Base-by-base conservation (phyloP, 1,140 invertebrate species). In the Drosophila takahashii region DNA sequence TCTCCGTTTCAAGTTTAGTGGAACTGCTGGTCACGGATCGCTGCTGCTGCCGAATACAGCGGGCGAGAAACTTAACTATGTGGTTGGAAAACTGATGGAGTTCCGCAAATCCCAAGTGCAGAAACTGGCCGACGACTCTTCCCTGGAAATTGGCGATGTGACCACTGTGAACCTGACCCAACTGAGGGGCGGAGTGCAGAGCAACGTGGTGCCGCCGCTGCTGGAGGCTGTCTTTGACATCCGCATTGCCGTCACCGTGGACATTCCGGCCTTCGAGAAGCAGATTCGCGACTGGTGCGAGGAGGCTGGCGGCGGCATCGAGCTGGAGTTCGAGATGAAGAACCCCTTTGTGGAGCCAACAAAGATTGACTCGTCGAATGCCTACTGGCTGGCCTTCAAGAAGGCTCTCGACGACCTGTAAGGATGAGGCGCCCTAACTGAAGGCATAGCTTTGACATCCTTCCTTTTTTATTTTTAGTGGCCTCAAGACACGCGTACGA, bases 171-270 rank as follows among this genome's bases (percentile, higher is more conserved):
- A 99, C 93, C 93, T 98, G 36, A 99, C 97, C 0, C 95, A 95
- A 92, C 58, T 98, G 61, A 96, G 94, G 6, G 98, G 98, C 60
- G 98, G 98, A 36, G 95, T 98, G 1, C 98, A 99, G 91, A 93
- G 94, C n/a, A 99, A 99, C 92, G 97, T 99, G 1, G 94, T 99
- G 44, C 98, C 98, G 2, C 95, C 96, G 48, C 94, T 96, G 81
- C 91, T 99, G 27, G 93, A 93, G 0, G 96, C 95, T 1, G 93
- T 93, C 10, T 97, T 98, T 90, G 98, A 99, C 90, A 93, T 98
- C 47, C 94, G 98, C n/a, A 91, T 98, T 5, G 94, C 97, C 0
- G 94, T 96, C 0, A 94, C 94, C 4, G 94, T 95, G 5, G 94
- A 97, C 92, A 93, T 96, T 27, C 92, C 92, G 0, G 94, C 95